A percentile compares a stretch with the other conserved stretches of the same genome.
phyloP scores from a whole-genome alignment of 2,797 vertebrate species.

The Squalus acanthias region DNA sequence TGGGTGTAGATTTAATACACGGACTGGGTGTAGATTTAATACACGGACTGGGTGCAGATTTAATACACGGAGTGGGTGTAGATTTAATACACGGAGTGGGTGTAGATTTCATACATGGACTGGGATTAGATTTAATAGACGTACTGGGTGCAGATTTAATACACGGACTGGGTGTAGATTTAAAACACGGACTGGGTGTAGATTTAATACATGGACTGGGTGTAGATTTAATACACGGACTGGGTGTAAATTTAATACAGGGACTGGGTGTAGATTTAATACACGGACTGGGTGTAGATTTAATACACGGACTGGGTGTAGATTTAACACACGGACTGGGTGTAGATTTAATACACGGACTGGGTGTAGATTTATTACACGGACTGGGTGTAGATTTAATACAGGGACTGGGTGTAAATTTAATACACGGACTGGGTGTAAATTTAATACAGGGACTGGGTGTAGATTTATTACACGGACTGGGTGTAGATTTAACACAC shows the following conservation, averaged over 20 bases:
- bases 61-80: not conserved
- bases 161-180: not conserved
- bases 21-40: not conserved
- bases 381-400: no score
- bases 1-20: not conserved
- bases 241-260: no score
- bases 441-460: not conserved
- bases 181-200: not conserved
- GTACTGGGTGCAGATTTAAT: not conserved
- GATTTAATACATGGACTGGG: not conserved
- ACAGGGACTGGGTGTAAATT: no score
- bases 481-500: no score
- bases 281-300: not conserved
- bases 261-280: no score
- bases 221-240: not conserved
- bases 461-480: no score
- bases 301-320: not conserved
- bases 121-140: not conserved
- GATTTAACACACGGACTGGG: no score
- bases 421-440: no score
- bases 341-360: no score
- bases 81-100: not conserved
- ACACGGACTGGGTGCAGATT: not conserved
- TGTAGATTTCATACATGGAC: not conserved
- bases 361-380: no score